Conservation (phyloP, 2,797 vertebrate genomes). For the Valencia hispanica region DNA sequence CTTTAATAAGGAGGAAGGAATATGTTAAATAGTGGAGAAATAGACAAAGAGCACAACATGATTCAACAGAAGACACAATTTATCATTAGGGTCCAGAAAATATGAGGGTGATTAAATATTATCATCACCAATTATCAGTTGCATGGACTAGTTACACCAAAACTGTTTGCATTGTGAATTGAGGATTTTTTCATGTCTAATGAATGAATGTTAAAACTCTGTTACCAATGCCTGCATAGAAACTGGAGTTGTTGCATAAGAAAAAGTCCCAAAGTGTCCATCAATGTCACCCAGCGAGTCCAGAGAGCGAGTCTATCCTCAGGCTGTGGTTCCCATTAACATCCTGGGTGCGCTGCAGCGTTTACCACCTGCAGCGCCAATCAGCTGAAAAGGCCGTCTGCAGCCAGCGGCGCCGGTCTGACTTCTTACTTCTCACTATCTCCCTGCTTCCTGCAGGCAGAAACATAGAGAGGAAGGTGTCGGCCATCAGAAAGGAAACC, state of each 20-base stretch:
- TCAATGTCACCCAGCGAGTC: conserved; percentile 20
- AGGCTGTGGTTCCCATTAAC: conserved; percentile 57
- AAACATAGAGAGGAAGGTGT: conserved; percentile 14
- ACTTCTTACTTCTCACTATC: conserved; percentile 28
- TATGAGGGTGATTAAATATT: no score
- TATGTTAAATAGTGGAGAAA: no score
- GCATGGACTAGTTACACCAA: no score
- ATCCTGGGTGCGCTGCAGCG: conserved; percentile 38
- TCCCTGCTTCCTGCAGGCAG: conserved; percentile 35
- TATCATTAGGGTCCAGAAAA: no score
- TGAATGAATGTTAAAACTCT: not conserved
- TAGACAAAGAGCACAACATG: no score
- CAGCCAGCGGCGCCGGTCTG: conserved; percentile 29
- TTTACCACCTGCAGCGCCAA: conserved; percentile 54
- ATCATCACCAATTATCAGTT: no score
- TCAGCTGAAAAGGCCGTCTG: conserved; percentile 60
- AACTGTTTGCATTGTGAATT: no score
- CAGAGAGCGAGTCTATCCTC: conserved; percentile 27
- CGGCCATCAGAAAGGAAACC: conserved; percentile 33
- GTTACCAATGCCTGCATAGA: conserved; percentile 24
- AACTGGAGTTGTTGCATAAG: conserved; percentile 14
- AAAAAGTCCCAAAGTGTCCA: conserved; percentile 14
- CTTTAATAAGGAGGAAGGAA: no score
- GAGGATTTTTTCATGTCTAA: no score
- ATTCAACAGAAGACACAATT: no score